phyloP scores from a whole-genome alignment of 2,113 vertebrate species.

The Corythornis cristatus region DNA sequence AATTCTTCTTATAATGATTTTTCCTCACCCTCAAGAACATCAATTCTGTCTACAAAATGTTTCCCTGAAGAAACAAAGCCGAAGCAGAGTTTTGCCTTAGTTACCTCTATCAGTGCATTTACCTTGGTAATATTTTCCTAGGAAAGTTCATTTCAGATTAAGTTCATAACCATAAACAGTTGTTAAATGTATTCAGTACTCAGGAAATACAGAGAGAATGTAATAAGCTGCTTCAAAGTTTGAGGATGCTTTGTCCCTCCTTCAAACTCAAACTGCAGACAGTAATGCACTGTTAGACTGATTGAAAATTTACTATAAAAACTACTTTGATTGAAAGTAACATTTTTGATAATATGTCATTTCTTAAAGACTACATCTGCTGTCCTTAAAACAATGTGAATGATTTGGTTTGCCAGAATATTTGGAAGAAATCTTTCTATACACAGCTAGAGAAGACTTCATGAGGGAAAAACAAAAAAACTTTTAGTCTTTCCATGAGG shows the following conservation, averaged over 20 bases:
- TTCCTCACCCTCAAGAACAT: slow-evolving; percentile 4
- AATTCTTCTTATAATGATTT: slow-evolving; percentile 33
- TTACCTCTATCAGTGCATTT: slow-evolving; percentile 25
- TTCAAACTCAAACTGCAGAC: background rate
- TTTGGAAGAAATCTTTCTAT: background rate
- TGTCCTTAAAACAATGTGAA: background rate
- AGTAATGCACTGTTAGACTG: background rate
- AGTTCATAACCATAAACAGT: slow-evolving; percentile 27
- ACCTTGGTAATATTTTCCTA: slow-evolving; percentile 7
- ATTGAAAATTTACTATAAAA: background rate
- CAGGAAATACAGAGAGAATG: background rate
- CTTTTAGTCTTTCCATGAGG: background rate
- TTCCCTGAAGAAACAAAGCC: slow-evolving; percentile 16
- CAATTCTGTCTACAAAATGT: background rate
- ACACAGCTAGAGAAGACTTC: background rate
- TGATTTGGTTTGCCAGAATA: background rate
- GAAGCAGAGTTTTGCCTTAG: slow-evolving; percentile 1
- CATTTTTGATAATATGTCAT: background rate
- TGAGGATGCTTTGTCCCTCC: background rate
- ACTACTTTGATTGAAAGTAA: background rate
- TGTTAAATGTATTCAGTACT: background rate
- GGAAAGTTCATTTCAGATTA: slow-evolving; percentile 18
- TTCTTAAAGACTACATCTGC: background rate
- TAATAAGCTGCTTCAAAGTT: background rate
- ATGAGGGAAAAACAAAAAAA: background rate